Evolutionary conservation across 2,888 invertebrate genomes (phyloP), one percentile per base, ranked within the genome.

Genomic region (Synergus laeviventris): DNA sequence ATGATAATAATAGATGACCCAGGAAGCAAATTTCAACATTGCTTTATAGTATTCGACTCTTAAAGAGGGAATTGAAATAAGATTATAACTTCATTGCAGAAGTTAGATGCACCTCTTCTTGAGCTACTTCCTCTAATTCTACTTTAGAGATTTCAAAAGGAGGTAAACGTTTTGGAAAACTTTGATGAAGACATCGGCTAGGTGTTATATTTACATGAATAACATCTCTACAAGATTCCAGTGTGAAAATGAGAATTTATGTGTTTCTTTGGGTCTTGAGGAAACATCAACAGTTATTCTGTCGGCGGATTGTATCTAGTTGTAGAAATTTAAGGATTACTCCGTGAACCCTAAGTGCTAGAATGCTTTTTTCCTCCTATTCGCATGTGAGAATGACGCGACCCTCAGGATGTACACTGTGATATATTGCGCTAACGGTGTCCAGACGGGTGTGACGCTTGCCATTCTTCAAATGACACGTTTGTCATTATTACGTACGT

Each of bases 391-490:
- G 82, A 82, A 78, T 76, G 78, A 64, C 59, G 76, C 79, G 82
- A 79, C 81, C 81, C 81, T 78, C 79, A 79, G 80, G 84, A 83
- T 81, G 81, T 81, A 81, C 79, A 78, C 78, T 77, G 78, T 79
- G 78, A 81, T 79, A 77, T 74, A 79, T 81, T 79, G 78, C 77
- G 49, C 74, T 84, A 84, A 84, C 84, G 83, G 84, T 82, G 76
- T 78, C 76, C 73, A 73, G 81, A 76, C 75, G 78, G 76, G 77
- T 74, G 81, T 82, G 80, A 74, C 80, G 81, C 77, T 76, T 81
- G 79, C 79, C 81, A 76, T 79, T 83, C 83, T 79, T 77, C 75
- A 79, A 80, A 81, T 82, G 81, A 81, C 78, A 79, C 80, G 78
- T 83, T 82, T 81, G 81, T 82, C 82, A 83, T 83, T 83, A 83